Percentiles rank a stretch among this genome's conserved stretches.
phyloP scores from a whole-genome alignment of 2,113 vertebrate species.

The Donacobius atricapilla region DNA sequence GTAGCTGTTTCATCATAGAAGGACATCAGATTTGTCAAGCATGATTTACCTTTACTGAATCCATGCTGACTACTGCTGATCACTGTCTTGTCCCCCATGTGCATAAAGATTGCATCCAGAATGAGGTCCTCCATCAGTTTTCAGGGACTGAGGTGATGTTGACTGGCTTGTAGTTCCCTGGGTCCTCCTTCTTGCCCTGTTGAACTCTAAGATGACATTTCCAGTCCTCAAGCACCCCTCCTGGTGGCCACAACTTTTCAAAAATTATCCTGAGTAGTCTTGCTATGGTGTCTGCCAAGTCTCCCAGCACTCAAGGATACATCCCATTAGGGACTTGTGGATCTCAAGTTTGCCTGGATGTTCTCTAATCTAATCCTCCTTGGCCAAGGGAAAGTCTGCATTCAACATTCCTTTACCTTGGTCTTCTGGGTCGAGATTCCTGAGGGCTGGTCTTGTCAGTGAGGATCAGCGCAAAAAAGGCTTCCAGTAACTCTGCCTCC shows the following conservation, averaged over 20 bases:
- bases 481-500: neutral
- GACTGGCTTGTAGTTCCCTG: neutral
- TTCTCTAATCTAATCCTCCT: neutral
- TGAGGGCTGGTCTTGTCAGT: neutral
- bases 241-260: neutral
- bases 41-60: neutral
- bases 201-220: neutral
- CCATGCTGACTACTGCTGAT: neutral
- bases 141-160: neutral
- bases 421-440: neutral
- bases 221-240: neutral
- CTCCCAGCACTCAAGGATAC: neutral
- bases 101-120: neutral
- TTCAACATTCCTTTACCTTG: neutral
- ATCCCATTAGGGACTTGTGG: neutral
- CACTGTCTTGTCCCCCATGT: neutral
- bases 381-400: neutral
- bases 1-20: neutral
- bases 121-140: neutral
- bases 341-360: neutral
- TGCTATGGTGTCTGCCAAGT: accelerated
- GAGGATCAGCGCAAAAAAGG: neutral
- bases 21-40: neutral
- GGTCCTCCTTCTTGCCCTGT: neutral
- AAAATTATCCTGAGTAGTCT: neutral